Evolutionary conservation across 2,797 vertebrate species (phyloP).

Genomic region (Prionace glauca): DNA sequence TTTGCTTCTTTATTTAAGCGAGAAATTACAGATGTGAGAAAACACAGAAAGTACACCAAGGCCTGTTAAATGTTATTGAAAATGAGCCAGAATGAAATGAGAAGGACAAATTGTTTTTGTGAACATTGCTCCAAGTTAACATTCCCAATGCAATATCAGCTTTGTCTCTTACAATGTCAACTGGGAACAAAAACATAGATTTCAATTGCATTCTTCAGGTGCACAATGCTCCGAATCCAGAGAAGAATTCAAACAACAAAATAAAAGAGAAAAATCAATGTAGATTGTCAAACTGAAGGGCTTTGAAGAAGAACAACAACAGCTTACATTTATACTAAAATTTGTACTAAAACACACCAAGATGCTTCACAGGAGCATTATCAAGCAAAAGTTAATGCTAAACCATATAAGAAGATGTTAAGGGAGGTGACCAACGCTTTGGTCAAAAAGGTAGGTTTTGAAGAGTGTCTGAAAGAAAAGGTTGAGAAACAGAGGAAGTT

Average conservation of each 20-base stretch:
- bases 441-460: neutral
- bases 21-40: neutral
- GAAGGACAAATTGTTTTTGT: neutral
- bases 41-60: neutral
- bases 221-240: neutral
- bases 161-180: neutral
- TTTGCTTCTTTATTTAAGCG: neutral
- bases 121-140: neutral
- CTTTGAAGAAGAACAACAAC: neutral
- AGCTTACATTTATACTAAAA: neutral
- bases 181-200: neutral
- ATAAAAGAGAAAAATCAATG: neutral
- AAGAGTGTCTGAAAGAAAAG: neutral
- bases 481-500: neutral
- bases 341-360: neutral
- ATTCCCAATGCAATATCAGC: neutral
- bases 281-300: neutral
- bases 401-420: neutral
- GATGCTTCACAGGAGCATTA: neutral
- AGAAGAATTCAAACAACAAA: neutral
- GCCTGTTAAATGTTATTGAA: neutral
- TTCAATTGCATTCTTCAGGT: neutral
- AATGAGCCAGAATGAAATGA: neutral
- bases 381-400: neutral
- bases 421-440: neutral